These are phyloP conservation scores for Ibidorhyncha struthersii DNA, from an alignment of 2,113 vertebrate species.

Conservation along the genomic window DNA sequence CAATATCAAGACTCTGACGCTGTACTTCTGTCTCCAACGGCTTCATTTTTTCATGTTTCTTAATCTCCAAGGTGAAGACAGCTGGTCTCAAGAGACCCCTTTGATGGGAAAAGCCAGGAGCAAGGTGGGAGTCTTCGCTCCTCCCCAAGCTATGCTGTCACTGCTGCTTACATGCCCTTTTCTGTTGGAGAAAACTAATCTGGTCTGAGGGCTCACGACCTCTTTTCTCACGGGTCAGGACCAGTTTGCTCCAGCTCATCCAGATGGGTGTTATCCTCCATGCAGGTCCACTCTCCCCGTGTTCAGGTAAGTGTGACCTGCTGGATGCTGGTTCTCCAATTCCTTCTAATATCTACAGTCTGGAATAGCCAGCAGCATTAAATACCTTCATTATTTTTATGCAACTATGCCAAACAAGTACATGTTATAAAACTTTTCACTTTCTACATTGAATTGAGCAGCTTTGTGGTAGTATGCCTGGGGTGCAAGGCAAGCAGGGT, in stretches of 20 bases:
- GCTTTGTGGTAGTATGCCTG: background rate
- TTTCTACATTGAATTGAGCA: background rate
- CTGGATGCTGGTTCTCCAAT: background rate
- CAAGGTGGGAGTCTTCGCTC: background rate
- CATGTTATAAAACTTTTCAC: fast-evolving
- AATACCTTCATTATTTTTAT: background rate
- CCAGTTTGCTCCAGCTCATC: background rate
- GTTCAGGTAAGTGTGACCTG: background rate
- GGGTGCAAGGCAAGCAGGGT: background rate
- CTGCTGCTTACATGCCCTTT: fast-evolving
- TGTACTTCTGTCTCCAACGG: fast-evolving
- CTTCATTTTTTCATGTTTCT: background rate
- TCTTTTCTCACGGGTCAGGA: background rate
- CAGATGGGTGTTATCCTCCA: fast-evolving
- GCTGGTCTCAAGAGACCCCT: background rate
- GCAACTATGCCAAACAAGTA: background rate
- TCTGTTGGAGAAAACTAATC: background rate
- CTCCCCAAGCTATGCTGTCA: background rate
- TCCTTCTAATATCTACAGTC: background rate
- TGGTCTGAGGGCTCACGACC: background rate
- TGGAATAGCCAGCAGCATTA: background rate
- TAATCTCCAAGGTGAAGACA: background rate
- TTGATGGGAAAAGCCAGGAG: background rate
- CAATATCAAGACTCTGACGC: fast-evolving
- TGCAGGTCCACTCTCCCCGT: fast-evolving